Conservation (phyloP, 2,888 invertebrate genomes). For the Agrilus mali region DNA sequence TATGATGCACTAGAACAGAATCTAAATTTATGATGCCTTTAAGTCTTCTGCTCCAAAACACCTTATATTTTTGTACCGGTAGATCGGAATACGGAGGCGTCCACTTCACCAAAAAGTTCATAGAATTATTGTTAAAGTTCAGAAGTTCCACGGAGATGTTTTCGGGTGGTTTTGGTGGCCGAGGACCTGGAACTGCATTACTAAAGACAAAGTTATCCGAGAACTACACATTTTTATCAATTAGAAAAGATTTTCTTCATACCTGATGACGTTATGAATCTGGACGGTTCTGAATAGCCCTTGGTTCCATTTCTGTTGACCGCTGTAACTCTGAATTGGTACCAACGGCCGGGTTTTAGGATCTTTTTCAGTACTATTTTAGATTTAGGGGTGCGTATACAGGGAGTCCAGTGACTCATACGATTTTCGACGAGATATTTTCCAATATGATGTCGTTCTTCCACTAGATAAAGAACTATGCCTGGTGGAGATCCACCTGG, state of each 20-base stretch:
- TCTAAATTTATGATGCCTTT: slow-evolving; percentile 46
- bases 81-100: slow-evolving; percentile 56
- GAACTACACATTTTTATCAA: not conserved
- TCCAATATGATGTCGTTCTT: slow-evolving; percentile 59
- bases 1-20: slow-evolving; percentile 50
- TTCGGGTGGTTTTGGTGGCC: slow-evolving; percentile 49
- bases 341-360: slow-evolving; percentile 61
- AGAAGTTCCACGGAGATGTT: slow-evolving; percentile 44
- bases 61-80: slow-evolving; percentile 57
- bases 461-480: slow-evolving; percentile 44
- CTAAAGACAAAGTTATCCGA: not conserved
- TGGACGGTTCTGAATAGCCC: slow-evolving; percentile 54
- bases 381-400: slow-evolving; percentile 40
- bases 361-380: slow-evolving; percentile 41
- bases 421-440: slow-evolving; percentile 49
- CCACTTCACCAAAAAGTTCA: slow-evolving; percentile 55
- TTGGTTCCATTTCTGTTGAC: slow-evolving; percentile 58
- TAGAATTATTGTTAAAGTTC: slow-evolving; percentile 31
- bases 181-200: slow-evolving; percentile 33
- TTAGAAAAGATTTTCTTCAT: slow-evolving; percentile 9
- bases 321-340: slow-evolving; percentile 66
- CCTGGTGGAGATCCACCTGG: slow-evolving; percentile 21
- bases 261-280: slow-evolving; percentile 44
- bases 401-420: slow-evolving; percentile 51
- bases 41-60: slow-evolving; percentile 61